Evolutionary conservation across 2,113 vertebrate species (phyloP), one percentile per base, ranked within the genome.

Genomic region (Scalopus aquaticus): DNA sequence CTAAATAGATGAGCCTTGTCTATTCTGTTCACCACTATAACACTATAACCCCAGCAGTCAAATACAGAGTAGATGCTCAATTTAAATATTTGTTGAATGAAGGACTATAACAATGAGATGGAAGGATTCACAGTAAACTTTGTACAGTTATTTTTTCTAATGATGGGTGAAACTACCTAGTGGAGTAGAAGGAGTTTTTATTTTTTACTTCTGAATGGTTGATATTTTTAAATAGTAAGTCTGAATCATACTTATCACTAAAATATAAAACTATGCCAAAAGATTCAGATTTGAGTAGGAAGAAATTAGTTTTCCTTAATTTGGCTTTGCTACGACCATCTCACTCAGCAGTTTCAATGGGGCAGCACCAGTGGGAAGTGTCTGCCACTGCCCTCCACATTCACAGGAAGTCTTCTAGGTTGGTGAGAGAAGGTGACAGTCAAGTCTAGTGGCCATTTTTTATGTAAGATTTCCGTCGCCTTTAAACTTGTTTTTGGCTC

Each of bases 401-500:
- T 37, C 51, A 2, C 37, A 28, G n/a, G 24, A 92, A 82, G 9
- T 4, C 12, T 84, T 81, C 24, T n/a, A 39, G 26, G 26, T 79
- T 88, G 60, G 37, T 70, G n/a, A 90, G 87, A 76, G 20, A 85
- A 72, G 51, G 19, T 49, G 4, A 56, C 60, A 56, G 35, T 37
- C 46, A 60, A 62, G 24, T 39, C 82, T 76, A 42, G 49, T 12
- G 16, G 15, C 20, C 30, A 44, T 32, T 39, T 39, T 88, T 46
- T 42, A n/a, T 76, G 51, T 37, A 70, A 44, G 56, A 81, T 73
- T 82, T 72, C 44, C 87, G 22, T 93, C 91, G 93, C 60, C 26
- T 54, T 86, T 80, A 83, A 94, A 46, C 10, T 32, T 91, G 46
- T 35, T 88, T 65, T 85, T 86, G 83, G 69, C 91, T 96, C 58